Percentiles rank a stretch among this genome's conserved stretches.
phyloP scores from a whole-genome alignment of 2,113 vertebrate species.

The Hippocampus barbouri region DNA sequence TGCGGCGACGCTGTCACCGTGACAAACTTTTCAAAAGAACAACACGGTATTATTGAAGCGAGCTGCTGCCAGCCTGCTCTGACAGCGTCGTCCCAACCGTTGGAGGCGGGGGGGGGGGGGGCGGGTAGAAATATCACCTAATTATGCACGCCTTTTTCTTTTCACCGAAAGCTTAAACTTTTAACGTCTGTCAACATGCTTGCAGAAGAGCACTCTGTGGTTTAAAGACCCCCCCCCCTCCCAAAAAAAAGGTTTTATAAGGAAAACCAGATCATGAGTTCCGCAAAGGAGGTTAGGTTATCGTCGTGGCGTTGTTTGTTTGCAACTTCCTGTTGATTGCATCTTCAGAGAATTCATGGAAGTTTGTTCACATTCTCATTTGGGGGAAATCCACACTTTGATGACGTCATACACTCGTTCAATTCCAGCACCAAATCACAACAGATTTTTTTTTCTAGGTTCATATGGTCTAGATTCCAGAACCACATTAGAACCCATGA shows the following conservation, averaged over 20 bases:
- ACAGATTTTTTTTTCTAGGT: too few species aligned
- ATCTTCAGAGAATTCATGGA: not conserved
- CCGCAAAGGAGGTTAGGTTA: not conserved
- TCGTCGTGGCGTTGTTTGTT: not conserved
- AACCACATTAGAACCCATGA: too few species aligned
- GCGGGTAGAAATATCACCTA: conserved; percentile 63
- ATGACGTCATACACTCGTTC: too few species aligned
- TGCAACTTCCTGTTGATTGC: not conserved
- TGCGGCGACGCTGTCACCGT: conserved; percentile 73
- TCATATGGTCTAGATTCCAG: too few species aligned
- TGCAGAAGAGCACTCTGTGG: conserved; percentile 10
- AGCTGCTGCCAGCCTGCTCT: conserved; percentile 60
- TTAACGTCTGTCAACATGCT: conserved; percentile 64
- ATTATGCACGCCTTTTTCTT: conserved; percentile 59
- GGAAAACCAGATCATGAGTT: not conserved
- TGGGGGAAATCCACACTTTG: not conserved
- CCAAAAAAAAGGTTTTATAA: not conserved
- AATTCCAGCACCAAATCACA: too few species aligned
- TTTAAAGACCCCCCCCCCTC: not conserved
- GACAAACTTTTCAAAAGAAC: conserved; percentile 78
- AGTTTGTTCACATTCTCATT: not conserved
- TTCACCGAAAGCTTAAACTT: conserved; percentile 63
- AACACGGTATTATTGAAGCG: conserved; percentile 63
- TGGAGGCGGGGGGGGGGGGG: conserved; percentile 7
- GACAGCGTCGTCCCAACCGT: conserved; percentile 66